Percentiles rank a stretch among this genome's conserved stretches.
Evolutionary conservation across 1,140 invertebrate species (phyloP).

Genomic region (Neomicropteryx cornuta): DNA sequence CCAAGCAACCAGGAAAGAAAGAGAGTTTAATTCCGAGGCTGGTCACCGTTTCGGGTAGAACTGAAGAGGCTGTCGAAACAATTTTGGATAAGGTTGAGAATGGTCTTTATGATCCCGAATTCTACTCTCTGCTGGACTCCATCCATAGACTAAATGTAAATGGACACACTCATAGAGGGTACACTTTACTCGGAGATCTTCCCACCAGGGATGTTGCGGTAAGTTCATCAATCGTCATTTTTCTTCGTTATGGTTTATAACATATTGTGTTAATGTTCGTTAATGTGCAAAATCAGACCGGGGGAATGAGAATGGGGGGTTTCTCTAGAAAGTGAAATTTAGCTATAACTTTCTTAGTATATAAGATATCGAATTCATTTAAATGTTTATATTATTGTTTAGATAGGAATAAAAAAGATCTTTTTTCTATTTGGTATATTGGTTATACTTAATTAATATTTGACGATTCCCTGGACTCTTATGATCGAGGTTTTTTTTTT

Average conservation of each 20-base stretch:
- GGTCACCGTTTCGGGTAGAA: constrained; percentile 72
- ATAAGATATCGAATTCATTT: too few relatives aligned
- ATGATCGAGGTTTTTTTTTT: too few relatives aligned
- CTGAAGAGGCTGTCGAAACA: constrained; percentile 62
- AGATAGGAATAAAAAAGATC: too few relatives aligned
- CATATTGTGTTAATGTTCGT: background rate
- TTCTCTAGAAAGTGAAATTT: too few relatives aligned
- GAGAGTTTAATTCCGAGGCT: constrained; percentile 52
- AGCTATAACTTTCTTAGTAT: too few relatives aligned
- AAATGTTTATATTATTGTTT: too few relatives aligned
- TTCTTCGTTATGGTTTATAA: constrained; percentile 3
- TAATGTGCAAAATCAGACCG: too few relatives aligned
- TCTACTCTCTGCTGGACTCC: constrained; percentile 64
- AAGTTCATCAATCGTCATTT: constrained; percentile 14
- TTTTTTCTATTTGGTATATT: too few relatives aligned
- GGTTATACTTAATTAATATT: too few relatives aligned
- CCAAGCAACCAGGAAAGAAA: constrained; percentile 43
- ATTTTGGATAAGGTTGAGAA: constrained; percentile 53
- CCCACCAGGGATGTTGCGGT: constrained; percentile 32
- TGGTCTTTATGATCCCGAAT: constrained; percentile 57
- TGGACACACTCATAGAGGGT: constrained; percentile 69
- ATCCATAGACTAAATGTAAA: constrained; percentile 55
- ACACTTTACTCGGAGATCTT: constrained; percentile 51
- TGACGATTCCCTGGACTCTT: too few relatives aligned
- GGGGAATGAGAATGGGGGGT: too few relatives aligned